Conservation (phyloP, 2,888 invertebrate species). For the Idaea biselata region DNA sequence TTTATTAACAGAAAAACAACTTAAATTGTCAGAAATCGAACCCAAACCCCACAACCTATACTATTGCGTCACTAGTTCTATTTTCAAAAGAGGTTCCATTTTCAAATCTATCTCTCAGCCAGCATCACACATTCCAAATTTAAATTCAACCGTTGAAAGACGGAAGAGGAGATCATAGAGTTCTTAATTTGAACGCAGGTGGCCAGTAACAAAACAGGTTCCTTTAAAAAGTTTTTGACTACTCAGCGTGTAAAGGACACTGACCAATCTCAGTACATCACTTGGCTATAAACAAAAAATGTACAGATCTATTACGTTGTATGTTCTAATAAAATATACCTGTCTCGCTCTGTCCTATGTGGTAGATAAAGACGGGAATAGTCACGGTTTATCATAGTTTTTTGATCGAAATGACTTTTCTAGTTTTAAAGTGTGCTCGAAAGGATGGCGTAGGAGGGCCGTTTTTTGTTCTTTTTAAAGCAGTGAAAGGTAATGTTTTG, state of each 20-base stretch:
- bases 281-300: not conserved
- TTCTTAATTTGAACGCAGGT: constrained; percentile 27
- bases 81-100: not conserved
- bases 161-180: constrained; percentile 11
- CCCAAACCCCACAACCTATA: no score
- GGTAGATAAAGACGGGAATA: not conserved
- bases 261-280: not conserved
- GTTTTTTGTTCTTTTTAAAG: not conserved
- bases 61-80: not conserved
- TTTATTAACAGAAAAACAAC: no score
- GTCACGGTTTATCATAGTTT: not conserved
- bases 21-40: no score
- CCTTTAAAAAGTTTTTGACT: constrained; percentile 19
- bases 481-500: not conserved
- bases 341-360: not conserved
- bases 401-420: not conserved
- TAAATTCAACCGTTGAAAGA: constrained; percentile 3
- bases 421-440: not conserved
- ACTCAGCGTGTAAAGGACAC: constrained; percentile 22
- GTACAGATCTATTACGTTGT: not conserved
- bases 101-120: not conserved
- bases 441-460: not conserved
- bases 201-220: constrained; percentile 27
- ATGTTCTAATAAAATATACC: not conserved
- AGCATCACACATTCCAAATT: not conserved